Base-by-base conservation (phyloP, 2,888 invertebrate species). In the Melinopterus prodromus region DNA sequence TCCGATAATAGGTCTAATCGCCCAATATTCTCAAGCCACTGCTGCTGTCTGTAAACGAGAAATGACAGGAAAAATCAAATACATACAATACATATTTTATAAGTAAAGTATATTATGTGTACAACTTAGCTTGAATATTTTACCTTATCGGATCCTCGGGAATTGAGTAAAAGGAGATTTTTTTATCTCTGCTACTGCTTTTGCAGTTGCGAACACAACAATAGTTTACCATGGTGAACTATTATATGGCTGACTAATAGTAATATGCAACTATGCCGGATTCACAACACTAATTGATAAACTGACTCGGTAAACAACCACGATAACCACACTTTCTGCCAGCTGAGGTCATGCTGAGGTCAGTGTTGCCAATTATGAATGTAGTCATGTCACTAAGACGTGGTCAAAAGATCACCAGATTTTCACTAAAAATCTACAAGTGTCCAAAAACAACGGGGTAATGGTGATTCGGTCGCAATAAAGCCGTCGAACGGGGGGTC, bases 11-110 rank as follows among this genome's bases (percentile, higher is more conserved):
- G 53, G 5, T 53, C 53, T 53, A 53, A 53, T 53, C 53, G 53
- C 53, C 53, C 53, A 53, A 53, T 53, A 53, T 53, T 53, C 53
- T 53, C 53, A 53, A 53, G 53, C 53, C 53, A 53, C 53, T 53
- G 53, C 53, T 3, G 53, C 53, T 53, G 53, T 53, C 53, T 53
- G 53, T 53, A 53, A 53, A 53, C 53, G 53, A 53, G 53, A 53
- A 53, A 53, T 6, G 53, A 53, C 53, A 53, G 53, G 7, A 53
- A 53, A 53, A 53, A 53, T 53, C 53, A 53, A 9, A 53, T 9
- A 12, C 7, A 53, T 3, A 53, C 1, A 2, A n/a, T n/a, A n/a
- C n/a, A n/a, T n/a, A n/a, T n/a, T n/a, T 53, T 53, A 53, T 53
- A 53, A 53, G 53, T 53, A 53, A 3, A 53, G 53, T 53, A 53